Base-by-base conservation (phyloP, 2,797 vertebrate genomes). In the Acridotheres tristis region DNA sequence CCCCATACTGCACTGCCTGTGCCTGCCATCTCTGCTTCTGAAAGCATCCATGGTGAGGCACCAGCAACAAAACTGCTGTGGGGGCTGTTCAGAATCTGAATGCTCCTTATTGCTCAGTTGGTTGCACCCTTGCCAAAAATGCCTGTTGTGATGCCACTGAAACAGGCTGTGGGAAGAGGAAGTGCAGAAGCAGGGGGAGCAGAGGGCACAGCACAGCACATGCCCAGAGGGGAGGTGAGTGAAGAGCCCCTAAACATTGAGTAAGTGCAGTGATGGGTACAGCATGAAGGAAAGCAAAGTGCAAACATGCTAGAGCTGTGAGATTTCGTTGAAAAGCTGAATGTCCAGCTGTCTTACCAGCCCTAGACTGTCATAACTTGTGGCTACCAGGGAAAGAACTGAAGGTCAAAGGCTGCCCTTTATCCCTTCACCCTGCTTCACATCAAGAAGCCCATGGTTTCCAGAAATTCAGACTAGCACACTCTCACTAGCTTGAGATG, bases 51-150 rank as follows among this genome's bases (percentile, higher is more conserved):
- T 4, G 3, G 36, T 71, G 57, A 1, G 5, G 30, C 7, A 16
- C 16, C 32, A 26, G 14, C 16, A 80, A 83, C 42, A 47, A 76
- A 76, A 74, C 13, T 1, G 0, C 15, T 19, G 16, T 2, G 15
- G 50, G 34, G 53, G 23, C 30, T 62, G 22, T 61, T 69, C 42
- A 80, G 65, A 51, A 29, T 57, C 26, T 57, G 27, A 72, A 13
- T 1, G 3, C 5, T 5, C 14, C 27, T 68, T n/a, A 29, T 8
- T 1, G 1, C 11, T 51, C 36, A 13, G 11, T 0, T 88, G 59
- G 12, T 22, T 5, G 2, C n/a, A 72, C 11, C 13, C 10, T 66
- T 63, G 67, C 34, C 20, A 27, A 19, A 84, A 53, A 16, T 30
- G 25, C 9, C 11, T 40, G 30, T 45, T 88, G 36, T 42, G 26